phyloP scores from a whole-genome alignment of 2,113 vertebrate species.

The Ammodramus savannarum region DNA sequence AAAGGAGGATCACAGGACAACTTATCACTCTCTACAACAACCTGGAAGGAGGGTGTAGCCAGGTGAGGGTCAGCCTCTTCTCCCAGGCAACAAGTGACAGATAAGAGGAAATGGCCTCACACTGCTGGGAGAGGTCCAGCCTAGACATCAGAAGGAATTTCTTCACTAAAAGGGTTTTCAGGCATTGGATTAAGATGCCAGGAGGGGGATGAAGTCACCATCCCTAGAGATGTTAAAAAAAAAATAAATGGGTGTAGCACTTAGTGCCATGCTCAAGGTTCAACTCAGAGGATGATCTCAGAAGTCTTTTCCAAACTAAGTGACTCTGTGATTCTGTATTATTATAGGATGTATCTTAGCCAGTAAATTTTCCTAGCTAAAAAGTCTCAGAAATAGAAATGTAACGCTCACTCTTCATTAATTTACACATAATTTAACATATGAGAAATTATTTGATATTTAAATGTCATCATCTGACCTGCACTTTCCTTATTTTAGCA shows the following conservation, averaged over 20 bases:
- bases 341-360: not conserved
- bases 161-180: not conserved
- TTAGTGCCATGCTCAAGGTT: not conserved
- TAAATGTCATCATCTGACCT: not conserved
- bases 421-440: not conserved
- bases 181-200: not conserved
- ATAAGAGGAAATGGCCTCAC: not conserved
- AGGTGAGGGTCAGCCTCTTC: too few species aligned
- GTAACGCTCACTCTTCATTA: not conserved
- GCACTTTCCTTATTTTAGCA: not conserved
- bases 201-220: not conserved
- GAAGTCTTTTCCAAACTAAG: not conserved
- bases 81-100: not conserved
- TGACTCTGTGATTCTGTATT: not conserved
- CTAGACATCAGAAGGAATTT: not conserved
- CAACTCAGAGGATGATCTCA: not conserved
- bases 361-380: not conserved
- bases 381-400: not conserved
- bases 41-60: not conserved
- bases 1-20: accelerated
- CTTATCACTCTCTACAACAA: not conserved
- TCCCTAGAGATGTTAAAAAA: not conserved
- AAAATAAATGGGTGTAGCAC: not conserved
- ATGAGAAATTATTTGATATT: not conserved
- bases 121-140: not conserved